Percentiles rank a stretch among this genome's conserved stretches.
phyloP scores from a whole-genome alignment of 2,113 vertebrate genomes.

The Bettongia penicillata region DNA sequence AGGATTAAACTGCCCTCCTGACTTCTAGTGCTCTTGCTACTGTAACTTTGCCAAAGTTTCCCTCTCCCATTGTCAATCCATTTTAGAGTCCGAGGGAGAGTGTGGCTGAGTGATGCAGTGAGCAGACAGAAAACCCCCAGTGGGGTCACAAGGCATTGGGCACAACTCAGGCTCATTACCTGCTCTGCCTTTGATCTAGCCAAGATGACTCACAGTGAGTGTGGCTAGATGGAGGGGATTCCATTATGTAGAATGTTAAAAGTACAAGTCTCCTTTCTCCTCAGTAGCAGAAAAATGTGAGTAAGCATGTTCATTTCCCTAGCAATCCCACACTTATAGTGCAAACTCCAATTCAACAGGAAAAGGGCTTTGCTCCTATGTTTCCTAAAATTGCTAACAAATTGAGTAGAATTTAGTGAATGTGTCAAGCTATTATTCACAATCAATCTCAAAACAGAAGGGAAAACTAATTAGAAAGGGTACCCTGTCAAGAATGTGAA shows the following conservation, averaged over 20 bases:
- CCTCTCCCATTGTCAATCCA: background rate
- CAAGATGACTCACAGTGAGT: background rate
- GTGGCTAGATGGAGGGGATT: background rate
- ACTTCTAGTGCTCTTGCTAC: background rate
- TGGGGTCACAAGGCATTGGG: background rate
- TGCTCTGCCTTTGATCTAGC: background rate
- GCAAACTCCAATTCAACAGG: background rate
- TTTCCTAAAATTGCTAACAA: background rate
- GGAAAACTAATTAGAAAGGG: background rate
- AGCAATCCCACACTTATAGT: background rate
- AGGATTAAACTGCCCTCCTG: background rate
- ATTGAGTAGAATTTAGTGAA: background rate
- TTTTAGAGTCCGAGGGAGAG: background rate
- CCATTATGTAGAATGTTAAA: background rate
- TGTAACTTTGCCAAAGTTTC: background rate
- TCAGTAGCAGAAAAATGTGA: background rate
- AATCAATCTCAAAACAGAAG: background rate
- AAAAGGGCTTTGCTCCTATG: background rate
- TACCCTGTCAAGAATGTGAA: background rate
- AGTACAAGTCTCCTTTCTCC: background rate
- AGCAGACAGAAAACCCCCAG: background rate
- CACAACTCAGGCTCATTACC: background rate
- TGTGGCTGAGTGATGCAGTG: background rate
- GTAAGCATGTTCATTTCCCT: background rate
- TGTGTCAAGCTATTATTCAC: background rate